phyloP scores from a whole-genome alignment of 2,797 vertebrate genomes.

The Lates japonicus region DNA sequence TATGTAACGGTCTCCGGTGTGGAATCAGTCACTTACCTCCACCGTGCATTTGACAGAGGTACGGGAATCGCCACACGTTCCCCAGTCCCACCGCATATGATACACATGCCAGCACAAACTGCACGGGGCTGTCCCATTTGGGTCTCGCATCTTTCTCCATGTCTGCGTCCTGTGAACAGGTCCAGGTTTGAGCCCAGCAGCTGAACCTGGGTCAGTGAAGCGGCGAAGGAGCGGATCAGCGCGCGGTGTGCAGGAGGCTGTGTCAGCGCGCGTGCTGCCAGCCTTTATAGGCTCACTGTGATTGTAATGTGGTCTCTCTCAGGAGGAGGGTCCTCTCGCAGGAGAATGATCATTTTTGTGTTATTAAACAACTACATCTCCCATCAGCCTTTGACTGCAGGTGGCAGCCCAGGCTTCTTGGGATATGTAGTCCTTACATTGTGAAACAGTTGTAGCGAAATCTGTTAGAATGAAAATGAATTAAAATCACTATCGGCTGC shows the following conservation, averaged over 20 bases:
- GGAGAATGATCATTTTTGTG: neutral
- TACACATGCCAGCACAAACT: constrained; percentile 95
- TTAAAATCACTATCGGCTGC: no score
- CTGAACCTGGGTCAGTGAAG: neutral
- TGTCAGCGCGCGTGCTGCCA: constrained; percentile 21
- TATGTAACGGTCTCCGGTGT: neutral
- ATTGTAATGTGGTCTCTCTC: constrained; percentile 64
- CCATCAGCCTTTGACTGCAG: neutral
- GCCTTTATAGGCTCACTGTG: constrained; percentile 82
- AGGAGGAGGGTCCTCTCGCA: constrained; percentile 49
- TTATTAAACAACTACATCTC: constrained; percentile 17
- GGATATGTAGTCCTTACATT: neutral
- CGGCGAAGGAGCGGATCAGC: neutral
- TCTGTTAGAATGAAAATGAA: neutral
- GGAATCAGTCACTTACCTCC: constrained; percentile 88
- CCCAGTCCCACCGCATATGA: constrained; percentile 96
- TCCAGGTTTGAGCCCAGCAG: neutral
- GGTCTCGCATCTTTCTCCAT: constrained; percentile 88
- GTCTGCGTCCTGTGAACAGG: constrained; percentile 10
- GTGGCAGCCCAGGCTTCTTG: neutral
- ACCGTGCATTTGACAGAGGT: constrained; percentile 96
- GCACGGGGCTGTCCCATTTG: constrained; percentile 88
- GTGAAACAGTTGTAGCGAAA: neutral
- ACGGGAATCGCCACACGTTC: constrained; percentile 97
- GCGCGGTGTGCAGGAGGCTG: neutral